Percentiles rank a stretch among this genome's conserved stretches.
These are phyloP conservation scores for Chrysolina americana DNA, from an alignment of 2,888 invertebrate genomes.

Conservation along the genomic window DNA sequence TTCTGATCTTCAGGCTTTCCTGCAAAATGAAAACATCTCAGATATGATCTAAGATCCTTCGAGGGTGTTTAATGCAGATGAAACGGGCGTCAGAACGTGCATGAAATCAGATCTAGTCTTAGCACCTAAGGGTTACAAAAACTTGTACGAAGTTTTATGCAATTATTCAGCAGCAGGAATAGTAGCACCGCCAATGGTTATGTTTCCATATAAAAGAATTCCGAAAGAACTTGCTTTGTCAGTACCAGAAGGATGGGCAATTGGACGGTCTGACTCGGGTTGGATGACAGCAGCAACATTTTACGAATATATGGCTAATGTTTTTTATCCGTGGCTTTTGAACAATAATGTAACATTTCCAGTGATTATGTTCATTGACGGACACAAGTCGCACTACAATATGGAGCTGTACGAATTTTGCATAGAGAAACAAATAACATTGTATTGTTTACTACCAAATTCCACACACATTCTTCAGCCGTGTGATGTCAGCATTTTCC, in stretches of 20 bases:
- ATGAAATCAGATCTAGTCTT: background rate
- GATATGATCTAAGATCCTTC: background rate
- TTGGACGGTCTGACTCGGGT: conserved; percentile 42
- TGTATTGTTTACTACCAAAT: conserved; percentile 29
- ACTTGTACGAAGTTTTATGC: conserved; percentile 48
- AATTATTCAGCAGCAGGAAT: conserved; percentile 48
- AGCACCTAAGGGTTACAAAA: conserved; percentile 24
- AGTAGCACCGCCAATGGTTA: conserved; percentile 52
- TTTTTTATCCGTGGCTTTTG: conserved; percentile 29
- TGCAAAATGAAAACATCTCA: background rate
- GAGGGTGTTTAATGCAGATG: background rate
- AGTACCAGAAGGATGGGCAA: conserved; percentile 30
- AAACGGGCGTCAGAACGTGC: background rate
- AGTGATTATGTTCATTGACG: conserved; percentile 27
- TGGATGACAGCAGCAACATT: conserved; percentile 40
- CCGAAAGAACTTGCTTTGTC: conserved; percentile 33
- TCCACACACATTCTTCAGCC: conserved; percentile 45
- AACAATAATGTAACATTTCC: conserved; percentile 25
- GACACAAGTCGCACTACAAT: conserved; percentile 24
- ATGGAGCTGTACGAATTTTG: too few species aligned
- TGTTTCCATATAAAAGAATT: conserved; percentile 54
- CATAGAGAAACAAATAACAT: too few species aligned
- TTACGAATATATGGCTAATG: conserved; percentile 35
- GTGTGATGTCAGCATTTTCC: conserved; percentile 42
- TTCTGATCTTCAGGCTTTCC: background rate